Conservation (phyloP, 2,113 vertebrate genomes). For the Macaca mulatta region DNA sequence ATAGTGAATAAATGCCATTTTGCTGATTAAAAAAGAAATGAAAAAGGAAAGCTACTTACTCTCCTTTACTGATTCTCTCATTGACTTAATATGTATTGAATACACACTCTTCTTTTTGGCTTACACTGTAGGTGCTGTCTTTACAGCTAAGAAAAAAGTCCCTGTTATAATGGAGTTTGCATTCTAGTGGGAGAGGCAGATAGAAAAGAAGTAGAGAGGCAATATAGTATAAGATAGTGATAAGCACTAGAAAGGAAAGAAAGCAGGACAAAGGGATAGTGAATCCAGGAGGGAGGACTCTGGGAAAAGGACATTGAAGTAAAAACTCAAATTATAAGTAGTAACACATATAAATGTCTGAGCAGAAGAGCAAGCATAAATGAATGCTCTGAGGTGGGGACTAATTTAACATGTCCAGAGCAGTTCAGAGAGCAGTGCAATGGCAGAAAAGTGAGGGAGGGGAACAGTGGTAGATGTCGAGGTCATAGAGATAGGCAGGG, state of each 20-base stretch:
- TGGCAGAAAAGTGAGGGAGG: neutral
- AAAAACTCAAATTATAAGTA: neutral
- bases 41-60: neutral
- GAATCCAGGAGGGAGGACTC: neutral
- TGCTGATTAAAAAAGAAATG: neutral
- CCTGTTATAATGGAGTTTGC: neutral
- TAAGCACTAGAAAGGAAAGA: neutral
- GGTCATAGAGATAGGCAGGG: neutral
- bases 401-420: neutral
- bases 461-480: neutral
- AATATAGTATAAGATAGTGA: neutral
- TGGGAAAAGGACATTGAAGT: neutral
- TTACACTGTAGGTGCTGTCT: neutral
- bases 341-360: neutral
- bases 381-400: neutral
- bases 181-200: neutral
- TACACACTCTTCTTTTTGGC: neutral
- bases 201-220: neutral
- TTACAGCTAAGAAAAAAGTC: neutral
- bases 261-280: neutral
- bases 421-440: neutral
- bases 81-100: neutral
- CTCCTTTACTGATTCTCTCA: neutral
- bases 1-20: neutral
- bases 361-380: neutral